Evolutionary conservation across 2,888 invertebrate species (phyloP).

Genomic region (Drosophila anomelani): DNA sequence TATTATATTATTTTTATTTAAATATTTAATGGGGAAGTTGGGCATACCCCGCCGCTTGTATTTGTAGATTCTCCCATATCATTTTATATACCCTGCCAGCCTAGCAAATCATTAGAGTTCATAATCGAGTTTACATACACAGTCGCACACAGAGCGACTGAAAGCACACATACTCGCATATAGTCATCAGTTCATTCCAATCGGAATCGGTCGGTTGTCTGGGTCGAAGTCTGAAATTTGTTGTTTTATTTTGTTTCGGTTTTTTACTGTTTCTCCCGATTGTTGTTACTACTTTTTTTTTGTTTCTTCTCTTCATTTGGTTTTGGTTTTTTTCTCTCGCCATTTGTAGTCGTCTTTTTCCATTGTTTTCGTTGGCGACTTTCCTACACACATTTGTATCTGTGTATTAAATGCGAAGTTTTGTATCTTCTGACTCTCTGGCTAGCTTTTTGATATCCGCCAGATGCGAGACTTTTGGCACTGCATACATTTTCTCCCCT

Average conservation of each 20-base stretch:
- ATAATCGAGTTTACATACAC: slow-evolving; percentile 46
- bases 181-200: slow-evolving; percentile 50
- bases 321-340: slow-evolving; percentile 25
- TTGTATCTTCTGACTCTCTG: slow-evolving; percentile 9
- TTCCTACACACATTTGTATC: slow-evolving; percentile 26
- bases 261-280: slow-evolving; percentile 41
- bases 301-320: slow-evolving; percentile 16
- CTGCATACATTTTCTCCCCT: slow-evolving; percentile 16
- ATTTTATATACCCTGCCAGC: slow-evolving; percentile 11
- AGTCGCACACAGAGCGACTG: neutral
- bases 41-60: slow-evolving; percentile 17
- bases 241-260: slow-evolving; percentile 52
- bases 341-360: slow-evolving; percentile 41
- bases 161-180: slow-evolving; percentile 15
- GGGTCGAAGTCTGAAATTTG: slow-evolving; percentile 73
- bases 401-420: slow-evolving; percentile 7
- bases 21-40: neutral
- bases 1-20: neutral
- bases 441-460: slow-evolving; percentile 18
- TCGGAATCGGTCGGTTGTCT: slow-evolving; percentile 69
- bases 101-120: slow-evolving; percentile 44
- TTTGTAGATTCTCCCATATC: slow-evolving; percentile 2
- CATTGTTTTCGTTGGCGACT: slow-evolving; percentile 40
- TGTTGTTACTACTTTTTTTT: slow-evolving; percentile 38
- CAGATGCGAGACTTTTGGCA: slow-evolving; percentile 14